A percentile compares a stretch with the other conserved stretches of the same genome.
phyloP scores from a whole-genome alignment of 2,797 vertebrate genomes.

The Melopsittacus undulatus region DNA sequence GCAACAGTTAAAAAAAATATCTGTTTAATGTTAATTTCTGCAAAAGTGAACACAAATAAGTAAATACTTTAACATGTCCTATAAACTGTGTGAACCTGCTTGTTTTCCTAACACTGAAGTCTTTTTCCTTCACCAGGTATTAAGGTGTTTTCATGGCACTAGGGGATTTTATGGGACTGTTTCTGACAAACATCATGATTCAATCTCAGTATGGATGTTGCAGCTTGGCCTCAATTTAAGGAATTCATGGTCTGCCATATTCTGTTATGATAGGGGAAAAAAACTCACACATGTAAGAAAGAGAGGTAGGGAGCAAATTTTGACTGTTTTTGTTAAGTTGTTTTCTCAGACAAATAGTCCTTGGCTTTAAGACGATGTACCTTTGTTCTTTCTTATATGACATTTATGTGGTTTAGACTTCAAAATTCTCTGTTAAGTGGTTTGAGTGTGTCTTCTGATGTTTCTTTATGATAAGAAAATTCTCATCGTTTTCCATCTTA shows the following conservation, averaged over 20 bases:
- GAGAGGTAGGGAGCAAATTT: neutral
- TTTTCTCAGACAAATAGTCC: neutral
- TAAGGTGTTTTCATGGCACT: neutral
- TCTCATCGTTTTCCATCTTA: neutral
- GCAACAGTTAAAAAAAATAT: neutral
- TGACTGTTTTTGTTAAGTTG: neutral
- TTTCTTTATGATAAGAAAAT: neutral
- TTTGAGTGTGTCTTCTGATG: neutral
- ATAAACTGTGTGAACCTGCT: neutral
- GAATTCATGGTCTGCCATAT: neutral
- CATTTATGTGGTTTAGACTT: neutral
- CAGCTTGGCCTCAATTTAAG: neutral
- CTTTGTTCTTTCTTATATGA: neutral
- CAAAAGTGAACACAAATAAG: neutral
- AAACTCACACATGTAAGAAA: neutral
- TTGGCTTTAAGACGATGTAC: neutral
- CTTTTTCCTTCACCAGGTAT: neutral
- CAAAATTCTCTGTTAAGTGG: neutral
- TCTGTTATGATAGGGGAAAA: neutral
- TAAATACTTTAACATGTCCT: neutral
- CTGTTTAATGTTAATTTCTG: neutral
- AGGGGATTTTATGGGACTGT: neutral
- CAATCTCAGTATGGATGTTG: neutral
- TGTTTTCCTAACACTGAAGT: neutral
- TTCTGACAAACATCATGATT: neutral